Conservation (phyloP, 2,113 vertebrate genomes). For the Motacilla alba region DNA sequence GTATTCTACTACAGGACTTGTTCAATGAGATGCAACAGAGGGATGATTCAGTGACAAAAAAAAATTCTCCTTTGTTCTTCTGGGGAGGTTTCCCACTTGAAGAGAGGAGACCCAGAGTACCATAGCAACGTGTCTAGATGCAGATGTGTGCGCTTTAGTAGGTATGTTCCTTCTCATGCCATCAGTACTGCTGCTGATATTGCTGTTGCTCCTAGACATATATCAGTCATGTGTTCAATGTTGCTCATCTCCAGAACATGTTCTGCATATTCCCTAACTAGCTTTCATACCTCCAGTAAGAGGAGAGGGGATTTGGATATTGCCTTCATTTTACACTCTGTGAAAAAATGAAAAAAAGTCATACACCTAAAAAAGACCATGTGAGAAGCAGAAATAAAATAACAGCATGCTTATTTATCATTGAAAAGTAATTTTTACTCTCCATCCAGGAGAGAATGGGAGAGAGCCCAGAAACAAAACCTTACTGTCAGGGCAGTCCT, state of each 20-base stretch:
- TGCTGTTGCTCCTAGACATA: neutral
- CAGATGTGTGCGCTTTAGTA: neutral
- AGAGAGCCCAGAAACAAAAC: neutral
- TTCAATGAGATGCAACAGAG: neutral
- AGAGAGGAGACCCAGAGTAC: neutral
- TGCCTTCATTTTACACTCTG: neutral
- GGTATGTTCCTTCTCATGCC: neutral
- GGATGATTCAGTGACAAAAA: neutral
- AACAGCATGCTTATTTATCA: neutral
- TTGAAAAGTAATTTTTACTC: neutral
- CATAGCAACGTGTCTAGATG: neutral
- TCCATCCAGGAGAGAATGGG: neutral
- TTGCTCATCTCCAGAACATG: neutral
- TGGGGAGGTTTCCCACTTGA: neutral
- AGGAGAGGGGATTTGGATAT: neutral
- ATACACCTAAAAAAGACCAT: neutral
- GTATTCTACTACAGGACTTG: neutral
- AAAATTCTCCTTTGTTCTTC: neutral
- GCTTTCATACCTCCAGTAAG: neutral
- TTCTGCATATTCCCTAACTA: neutral
- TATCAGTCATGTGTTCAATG: neutral
- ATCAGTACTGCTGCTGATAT: neutral
- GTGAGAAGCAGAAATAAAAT: neutral
- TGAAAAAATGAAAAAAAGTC: neutral
- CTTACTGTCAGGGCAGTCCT: neutral